Percentiles rank a stretch among this genome's conserved stretches.
Conservation (phyloP, 1,140 invertebrate species). For the Aphelinus atriplicis region DNA sequence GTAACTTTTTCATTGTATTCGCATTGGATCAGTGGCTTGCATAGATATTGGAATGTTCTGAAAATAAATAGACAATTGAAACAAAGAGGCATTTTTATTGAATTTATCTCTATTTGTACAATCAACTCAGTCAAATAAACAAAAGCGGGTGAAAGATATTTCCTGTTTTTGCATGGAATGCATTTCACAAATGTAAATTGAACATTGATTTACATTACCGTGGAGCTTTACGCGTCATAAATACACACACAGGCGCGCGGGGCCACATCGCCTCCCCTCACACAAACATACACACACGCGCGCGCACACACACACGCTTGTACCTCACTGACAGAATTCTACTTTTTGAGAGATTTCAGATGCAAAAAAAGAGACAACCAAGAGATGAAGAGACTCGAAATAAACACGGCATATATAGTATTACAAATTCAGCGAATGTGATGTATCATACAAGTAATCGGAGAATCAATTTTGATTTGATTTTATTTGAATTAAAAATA, state of each 20-base stretch:
- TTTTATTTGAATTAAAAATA: no score
- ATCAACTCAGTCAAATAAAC: neutral
- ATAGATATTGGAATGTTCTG: no score
- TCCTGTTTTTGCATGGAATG: neutral
- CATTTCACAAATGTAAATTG: conserved; percentile 37
- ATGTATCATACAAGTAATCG: no score
- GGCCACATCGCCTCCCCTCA: neutral
- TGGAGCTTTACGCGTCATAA: neutral
- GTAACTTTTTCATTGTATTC: no score
- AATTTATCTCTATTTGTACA: neutral
- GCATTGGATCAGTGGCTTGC: no score
- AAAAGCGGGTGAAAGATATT: neutral
- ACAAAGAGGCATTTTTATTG: neutral
- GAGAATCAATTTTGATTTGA: no score
- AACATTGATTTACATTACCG: conserved; percentile 44
- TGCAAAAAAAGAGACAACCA: neutral
- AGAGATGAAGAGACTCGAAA: conserved; percentile 4
- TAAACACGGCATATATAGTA: neutral
- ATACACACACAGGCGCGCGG: neutral
- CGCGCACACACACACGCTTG: no score
- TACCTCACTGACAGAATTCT: no score
- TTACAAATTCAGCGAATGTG: neutral
- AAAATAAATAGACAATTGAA: neutral
- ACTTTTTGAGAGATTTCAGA: neutral
- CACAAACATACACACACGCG: no score